Evolutionary conservation across 2,113 vertebrate genomes (phyloP), one percentile per base, ranked within the genome.

Genomic region (Thalassoma bifasciatum): DNA sequence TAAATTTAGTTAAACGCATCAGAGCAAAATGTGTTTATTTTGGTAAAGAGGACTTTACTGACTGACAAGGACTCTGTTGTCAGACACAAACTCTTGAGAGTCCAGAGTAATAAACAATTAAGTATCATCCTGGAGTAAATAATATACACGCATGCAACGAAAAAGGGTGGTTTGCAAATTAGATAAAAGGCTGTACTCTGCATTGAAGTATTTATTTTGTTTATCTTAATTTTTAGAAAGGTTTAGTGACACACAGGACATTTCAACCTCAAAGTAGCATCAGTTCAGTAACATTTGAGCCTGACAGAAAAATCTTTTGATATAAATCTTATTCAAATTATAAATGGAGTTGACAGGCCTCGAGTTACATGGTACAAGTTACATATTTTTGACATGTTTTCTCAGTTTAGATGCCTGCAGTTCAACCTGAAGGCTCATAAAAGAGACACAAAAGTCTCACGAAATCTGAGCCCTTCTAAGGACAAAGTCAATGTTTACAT

Each of bases 1-100:
- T 93, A 91, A 90, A 92, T 92, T 88, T 82, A 70, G 91, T 88
- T 93, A 92, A 92, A 92, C 79, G 83, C 86, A 88, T 92, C 86
- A 91, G 73, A 81, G 86, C 79, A 83, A 80, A 90, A 91, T 90
- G 88, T 92, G 92, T 92, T 92, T 92, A 84, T 91, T 92, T 93
- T 90, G 89, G 88, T 85, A 77, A 75, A 72, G 74, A 75, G 75
- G 74, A 78, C 79, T 19, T 30, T 47, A 24, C 76, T 82, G 85
- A 81, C 88, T 85, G 88, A 90, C 88, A 83, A 71, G 78, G 79
- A 75, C 81, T 74, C 11, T 82, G 82, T 80, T 74, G 76, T 76
- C 76, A 67, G 72, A 73, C 64, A 42, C 51, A 65, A 36, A 69
- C 47, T 44, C 30, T 50, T 34, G 74, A 61, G 66, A 75, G 72